Evolutionary conservation across 1,140 invertebrate genomes (phyloP).

Genomic region (Rhizoglyphus robini): DNA sequence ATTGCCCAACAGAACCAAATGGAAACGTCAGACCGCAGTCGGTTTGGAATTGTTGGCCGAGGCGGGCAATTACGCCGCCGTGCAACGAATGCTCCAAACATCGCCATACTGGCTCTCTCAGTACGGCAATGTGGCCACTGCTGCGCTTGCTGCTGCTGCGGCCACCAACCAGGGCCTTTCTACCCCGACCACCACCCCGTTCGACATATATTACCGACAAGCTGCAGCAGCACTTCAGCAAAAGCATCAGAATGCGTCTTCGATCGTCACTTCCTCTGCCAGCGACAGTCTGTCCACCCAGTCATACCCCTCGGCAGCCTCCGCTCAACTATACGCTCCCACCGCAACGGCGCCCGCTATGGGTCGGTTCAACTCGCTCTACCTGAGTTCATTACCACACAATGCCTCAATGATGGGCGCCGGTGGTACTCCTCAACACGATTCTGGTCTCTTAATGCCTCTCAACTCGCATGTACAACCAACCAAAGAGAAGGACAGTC

Average conservation of each 20-base stretch:
- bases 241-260: conserved; percentile 23
- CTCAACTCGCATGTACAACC: no score
- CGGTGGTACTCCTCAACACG: no score
- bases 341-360: neutral
- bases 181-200: conserved; percentile 27
- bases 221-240: conserved; percentile 54
- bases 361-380: neutral
- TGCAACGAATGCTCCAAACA: conserved; percentile 74
- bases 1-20: conserved; percentile 57
- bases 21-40: conserved; percentile 96
- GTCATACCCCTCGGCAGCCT: neutral
- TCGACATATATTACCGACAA: conserved; percentile 55
- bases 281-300: neutral
- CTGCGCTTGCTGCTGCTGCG: conserved; percentile 28
- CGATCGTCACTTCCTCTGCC: neutral
- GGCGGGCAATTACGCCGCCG: conserved; percentile 88
- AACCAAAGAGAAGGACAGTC: no score
- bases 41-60: conserved; percentile 89
- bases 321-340: neutral
- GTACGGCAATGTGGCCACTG: conserved; percentile 34
- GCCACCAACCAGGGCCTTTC: conserved; percentile 33
- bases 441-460: no score
- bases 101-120: conserved; percentile 50
- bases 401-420: no score
- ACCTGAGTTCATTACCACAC: conserved; percentile 9